A percentile compares a stretch with the other conserved stretches of the same genome.
Conservation (phyloP, 2,888 invertebrate species). For the Spicauda simplicius region DNA sequence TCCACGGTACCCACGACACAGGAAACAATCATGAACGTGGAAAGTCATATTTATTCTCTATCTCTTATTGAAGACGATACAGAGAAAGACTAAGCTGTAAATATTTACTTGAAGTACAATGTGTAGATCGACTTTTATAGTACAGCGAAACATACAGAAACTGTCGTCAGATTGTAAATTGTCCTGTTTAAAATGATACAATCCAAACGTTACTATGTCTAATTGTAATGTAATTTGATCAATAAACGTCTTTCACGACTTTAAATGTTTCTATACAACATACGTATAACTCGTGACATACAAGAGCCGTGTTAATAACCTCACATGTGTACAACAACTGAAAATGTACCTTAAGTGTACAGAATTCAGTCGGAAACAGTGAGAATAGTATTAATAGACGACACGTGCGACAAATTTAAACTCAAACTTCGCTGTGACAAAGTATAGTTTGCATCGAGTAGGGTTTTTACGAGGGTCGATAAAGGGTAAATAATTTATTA, state of each 20-base stretch:
- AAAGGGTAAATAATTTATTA: conserved; percentile 32
- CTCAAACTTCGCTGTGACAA: neutral
- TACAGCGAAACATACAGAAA: neutral
- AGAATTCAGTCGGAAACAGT: neutral
- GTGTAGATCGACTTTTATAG: too few species aligned
- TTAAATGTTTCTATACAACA: conserved; percentile 2
- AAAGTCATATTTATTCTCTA: too few species aligned
- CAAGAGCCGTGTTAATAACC: neutral
- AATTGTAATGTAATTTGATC: neutral
- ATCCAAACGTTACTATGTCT: neutral
- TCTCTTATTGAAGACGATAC: too few species aligned
- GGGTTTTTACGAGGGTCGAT: conserved; percentile 24
- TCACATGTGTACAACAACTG: neutral
- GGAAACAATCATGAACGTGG: too few species aligned
- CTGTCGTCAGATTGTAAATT: neutral
- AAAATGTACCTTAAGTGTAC: neutral
- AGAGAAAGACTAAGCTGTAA: too few species aligned
- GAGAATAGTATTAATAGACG: neutral
- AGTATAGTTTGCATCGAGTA: neutral
- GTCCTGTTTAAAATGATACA: neutral
- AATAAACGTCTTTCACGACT: conserved; percentile 4
- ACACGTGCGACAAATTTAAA: neutral
- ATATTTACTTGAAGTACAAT: too few species aligned
- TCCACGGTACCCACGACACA: too few species aligned
- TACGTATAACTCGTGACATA: neutral